phyloP scores from a whole-genome alignment of 1,140 invertebrate genomes.

The Caenorhabditis elegans region DNA sequence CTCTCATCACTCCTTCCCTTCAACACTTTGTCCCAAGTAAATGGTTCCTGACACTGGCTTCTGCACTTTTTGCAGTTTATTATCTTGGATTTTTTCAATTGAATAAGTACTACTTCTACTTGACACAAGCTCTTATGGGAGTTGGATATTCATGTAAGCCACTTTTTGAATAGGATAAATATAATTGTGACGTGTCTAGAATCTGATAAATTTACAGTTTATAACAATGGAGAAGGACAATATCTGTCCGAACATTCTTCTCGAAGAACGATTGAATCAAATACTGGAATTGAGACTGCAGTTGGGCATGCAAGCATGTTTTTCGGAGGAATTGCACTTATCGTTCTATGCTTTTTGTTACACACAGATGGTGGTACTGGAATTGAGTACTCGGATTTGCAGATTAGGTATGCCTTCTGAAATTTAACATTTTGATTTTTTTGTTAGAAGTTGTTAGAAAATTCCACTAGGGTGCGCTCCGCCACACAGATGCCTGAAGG shows the following conservation, averaged over 20 bases:
- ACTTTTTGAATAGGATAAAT: background rate
- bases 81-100: slow-evolving; percentile 33
- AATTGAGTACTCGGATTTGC: slow-evolving; percentile 15
- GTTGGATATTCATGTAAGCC: slow-evolving; percentile 39
- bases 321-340: slow-evolving; percentile 38
- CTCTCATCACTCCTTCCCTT: slow-evolving; percentile 37
- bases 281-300: slow-evolving; percentile 39
- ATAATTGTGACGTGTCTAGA: background rate
- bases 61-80: slow-evolving; percentile 31
- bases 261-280: slow-evolving; percentile 39
- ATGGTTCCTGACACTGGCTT: slow-evolving; percentile 39
- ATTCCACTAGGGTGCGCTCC: no score
- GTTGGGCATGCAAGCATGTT: slow-evolving; percentile 39
- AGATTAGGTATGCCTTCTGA: slow-evolving; percentile 5
- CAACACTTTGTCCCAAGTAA: slow-evolving; percentile 35
- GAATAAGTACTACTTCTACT: slow-evolving; percentile 38
- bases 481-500: no score
- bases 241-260: slow-evolving; percentile 43
- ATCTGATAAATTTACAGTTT: slow-evolving; percentile 3
- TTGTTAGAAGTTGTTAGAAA: no score
- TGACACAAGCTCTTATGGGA: slow-evolving; percentile 37
- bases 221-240: slow-evolving; percentile 43
- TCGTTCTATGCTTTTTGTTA: slow-evolving; percentile 4
- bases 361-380: background rate
- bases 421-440: no score